Percentiles rank a stretch among this genome's conserved stretches.
Evolutionary conservation across 1,140 invertebrate genomes (phyloP).

Genomic region (Sminthurinus signatus): DNA sequence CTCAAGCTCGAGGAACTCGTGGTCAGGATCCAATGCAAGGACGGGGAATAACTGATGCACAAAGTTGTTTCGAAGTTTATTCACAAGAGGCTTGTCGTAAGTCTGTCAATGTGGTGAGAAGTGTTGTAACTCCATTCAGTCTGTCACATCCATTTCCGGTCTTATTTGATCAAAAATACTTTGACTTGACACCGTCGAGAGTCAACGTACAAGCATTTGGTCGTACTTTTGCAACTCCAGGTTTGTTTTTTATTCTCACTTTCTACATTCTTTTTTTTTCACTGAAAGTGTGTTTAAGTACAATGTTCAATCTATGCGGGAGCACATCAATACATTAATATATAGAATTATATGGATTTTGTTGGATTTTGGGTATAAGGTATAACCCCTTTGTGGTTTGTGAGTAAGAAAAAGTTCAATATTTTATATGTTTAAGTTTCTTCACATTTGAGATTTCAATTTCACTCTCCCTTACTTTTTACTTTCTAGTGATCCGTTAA

Average conservation of each 20-base stretch:
- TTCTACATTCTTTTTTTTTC: not conserved
- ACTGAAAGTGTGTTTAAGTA: too few species aligned
- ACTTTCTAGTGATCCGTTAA: too few species aligned
- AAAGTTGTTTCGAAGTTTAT: conserved; percentile 24
- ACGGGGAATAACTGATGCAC: conserved; percentile 14
- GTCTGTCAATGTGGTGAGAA: conserved; percentile 28
- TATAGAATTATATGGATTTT: too few species aligned
- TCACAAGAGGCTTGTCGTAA: conserved; percentile 24
- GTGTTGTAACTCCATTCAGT: conserved; percentile 23
- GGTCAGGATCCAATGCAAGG: not conserved
- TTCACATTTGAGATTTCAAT: too few species aligned
- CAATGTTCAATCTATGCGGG: too few species aligned
- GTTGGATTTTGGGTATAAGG: too few species aligned
- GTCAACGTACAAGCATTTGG: not conserved
- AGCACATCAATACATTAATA: too few species aligned
- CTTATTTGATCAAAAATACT: conserved; percentile 20
- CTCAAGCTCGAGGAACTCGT: conserved; percentile 2
- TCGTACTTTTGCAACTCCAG: too few species aligned
- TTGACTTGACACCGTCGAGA: conserved; percentile 4
- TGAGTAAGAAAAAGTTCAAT: too few species aligned
- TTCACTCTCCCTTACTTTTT: too few species aligned
- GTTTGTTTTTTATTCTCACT: not conserved
- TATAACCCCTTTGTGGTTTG: too few species aligned
- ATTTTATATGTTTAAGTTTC: too few species aligned
- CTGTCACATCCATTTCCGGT: conserved; percentile 27